These are phyloP conservation scores for Laterallus jamaicensis DNA, from an alignment of 2,113 vertebrate genomes.

Conservation along the genomic window DNA sequence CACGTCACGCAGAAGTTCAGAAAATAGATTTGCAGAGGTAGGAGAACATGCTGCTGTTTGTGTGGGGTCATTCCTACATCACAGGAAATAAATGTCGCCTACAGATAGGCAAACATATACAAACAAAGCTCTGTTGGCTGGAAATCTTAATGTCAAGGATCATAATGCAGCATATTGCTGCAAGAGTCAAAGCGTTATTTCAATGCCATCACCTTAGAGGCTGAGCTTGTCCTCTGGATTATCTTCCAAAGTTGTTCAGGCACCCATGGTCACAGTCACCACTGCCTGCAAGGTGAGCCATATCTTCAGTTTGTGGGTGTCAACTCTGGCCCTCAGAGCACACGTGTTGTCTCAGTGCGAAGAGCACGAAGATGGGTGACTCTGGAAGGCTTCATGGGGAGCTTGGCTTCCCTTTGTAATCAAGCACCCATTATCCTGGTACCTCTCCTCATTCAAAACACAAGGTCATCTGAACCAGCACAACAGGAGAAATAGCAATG, in stretches of 20 bases:
- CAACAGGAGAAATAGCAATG: background rate
- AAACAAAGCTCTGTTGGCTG: background rate
- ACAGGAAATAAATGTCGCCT: background rate
- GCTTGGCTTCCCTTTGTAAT: background rate
- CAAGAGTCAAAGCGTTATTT: background rate
- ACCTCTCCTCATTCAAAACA: background rate
- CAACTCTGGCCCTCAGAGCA: background rate
- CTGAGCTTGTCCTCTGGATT: background rate
- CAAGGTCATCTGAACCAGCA: background rate
- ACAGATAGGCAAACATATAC: background rate
- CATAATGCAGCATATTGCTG: background rate
- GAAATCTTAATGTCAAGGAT: background rate
- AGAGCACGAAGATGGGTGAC: background rate
- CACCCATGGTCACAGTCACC: background rate
- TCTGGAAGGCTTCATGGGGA: background rate
- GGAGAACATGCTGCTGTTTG: background rate
- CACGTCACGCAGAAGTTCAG: background rate
- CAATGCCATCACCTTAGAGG: background rate
- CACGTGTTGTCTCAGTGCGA: background rate
- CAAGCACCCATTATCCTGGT: background rate
- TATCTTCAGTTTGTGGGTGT: fast-evolving
- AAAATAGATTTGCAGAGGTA: background rate
- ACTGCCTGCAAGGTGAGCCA: background rate
- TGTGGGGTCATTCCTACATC: background rate
- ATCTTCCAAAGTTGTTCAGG: background rate